Evolutionary conservation across 2,888 invertebrate genomes (phyloP).

Genomic region (Coecobrya sp.): DNA sequence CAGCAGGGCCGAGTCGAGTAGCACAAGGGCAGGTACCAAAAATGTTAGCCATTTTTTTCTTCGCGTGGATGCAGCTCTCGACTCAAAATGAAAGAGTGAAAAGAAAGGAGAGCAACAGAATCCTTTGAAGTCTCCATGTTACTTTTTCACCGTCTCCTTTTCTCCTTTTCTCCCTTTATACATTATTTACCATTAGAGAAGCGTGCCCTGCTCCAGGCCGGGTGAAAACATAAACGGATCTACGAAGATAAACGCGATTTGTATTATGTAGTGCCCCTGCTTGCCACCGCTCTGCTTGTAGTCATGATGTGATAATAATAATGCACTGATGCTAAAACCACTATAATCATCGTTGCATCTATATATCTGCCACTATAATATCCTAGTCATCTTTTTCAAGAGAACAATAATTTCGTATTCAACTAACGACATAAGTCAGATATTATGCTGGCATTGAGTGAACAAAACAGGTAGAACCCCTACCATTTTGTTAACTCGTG

Average conservation of each 20-base stretch:
- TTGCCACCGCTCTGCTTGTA: too few species aligned
- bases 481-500: too few species aligned
- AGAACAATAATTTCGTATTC: too few species aligned
- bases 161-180: not conserved
- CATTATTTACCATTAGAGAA: constrained; percentile 1
- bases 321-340: too few species aligned
- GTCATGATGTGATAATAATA: too few species aligned
- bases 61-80: not conserved
- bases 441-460: too few species aligned
- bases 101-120: not conserved
- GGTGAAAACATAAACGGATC: not conserved
- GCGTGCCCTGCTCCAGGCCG: not conserved
- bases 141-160: not conserved
- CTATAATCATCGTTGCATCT: too few species aligned
- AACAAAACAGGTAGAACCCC: too few species aligned
- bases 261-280: too few species aligned
- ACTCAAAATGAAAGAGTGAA: not conserved
- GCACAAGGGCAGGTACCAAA: not conserved
- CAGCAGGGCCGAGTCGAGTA: not conserved
- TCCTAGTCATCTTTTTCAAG: too few species aligned
- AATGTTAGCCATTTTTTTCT: not conserved
- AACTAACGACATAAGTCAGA: too few species aligned
- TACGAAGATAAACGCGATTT: not conserved
- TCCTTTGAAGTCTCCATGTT: not conserved
- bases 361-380: too few species aligned